A percentile compares a stretch with the other conserved stretches of the same genome.
phyloP scores from a whole-genome alignment of 2,113 vertebrate species.

The Penelope pileata region DNA sequence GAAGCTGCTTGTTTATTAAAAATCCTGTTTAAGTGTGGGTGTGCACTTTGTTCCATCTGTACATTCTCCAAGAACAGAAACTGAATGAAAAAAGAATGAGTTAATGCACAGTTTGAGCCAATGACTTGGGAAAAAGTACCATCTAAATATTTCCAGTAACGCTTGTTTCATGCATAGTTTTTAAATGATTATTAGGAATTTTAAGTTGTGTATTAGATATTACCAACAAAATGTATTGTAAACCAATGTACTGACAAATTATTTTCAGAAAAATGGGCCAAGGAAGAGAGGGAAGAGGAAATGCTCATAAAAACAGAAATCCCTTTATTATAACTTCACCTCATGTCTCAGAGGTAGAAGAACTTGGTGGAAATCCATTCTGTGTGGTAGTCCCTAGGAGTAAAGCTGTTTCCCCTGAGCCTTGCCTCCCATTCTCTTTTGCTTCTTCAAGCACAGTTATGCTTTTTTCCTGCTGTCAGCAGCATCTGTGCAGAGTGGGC shows the following conservation, averaged over 20 bases:
- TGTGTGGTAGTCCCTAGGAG: background rate
- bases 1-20: background rate
- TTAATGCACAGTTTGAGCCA: background rate
- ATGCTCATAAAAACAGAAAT: background rate
- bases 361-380: background rate
- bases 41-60: background rate
- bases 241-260: background rate
- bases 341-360: background rate
- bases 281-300: background rate
- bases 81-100: background rate
- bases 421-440: fast-evolving
- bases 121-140: background rate
- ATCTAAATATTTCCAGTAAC: background rate
- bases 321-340: background rate
- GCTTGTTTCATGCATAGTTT: background rate
- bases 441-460: background rate
- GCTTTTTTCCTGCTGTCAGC: background rate
- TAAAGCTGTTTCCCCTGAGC: background rate
- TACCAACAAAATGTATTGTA: background rate
- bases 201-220: background rate
- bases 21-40: background rate
- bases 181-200: background rate
- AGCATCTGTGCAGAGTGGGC: background rate
- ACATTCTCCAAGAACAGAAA: background rate
- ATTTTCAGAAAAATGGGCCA: background rate